Evolutionary conservation across 2,113 vertebrate genomes (phyloP), one percentile per base, ranked within the genome.

Genomic region (Tyto alba): DNA sequence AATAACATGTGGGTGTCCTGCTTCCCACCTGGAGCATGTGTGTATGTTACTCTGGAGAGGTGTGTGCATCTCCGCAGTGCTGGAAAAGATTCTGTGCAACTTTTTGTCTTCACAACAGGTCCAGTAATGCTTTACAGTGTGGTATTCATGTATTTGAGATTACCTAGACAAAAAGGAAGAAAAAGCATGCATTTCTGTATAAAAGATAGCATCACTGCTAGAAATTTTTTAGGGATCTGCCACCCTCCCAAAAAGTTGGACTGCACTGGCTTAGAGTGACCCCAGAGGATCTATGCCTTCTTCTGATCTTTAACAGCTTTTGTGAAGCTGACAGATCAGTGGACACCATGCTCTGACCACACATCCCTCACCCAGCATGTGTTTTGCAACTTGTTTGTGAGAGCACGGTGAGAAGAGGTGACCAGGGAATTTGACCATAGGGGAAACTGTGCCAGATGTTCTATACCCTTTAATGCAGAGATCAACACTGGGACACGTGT

Each of bases 351-450:
- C 20, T 77, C 43, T 85, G 56, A 55, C 40, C 22, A 10, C 12
- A 7, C 2, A 41, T 7, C 15, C 20, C 36, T 66, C 45, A 75
- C 17, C 6, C 50, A 55, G 20, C 4, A 4, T 5, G 4, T 0
- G 0, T 18, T 87, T 59, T 76, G 17, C 20, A 74, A 36, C 9
- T 9, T 0, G 0, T 52, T 12, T 62, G 10, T 60, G 57, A 78
- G 29, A 75, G 13, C 63, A 19, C 16, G 53, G 26, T n/a, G 52
- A 36, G 48, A 85, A 89, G 47, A 43, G 6, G 1, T 45, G 52
- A 45, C 27, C 4, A 9, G 13, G 25, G 38, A 57, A 48, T 71
- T 20, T 82, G 34, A 48, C 13, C 36, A 4, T 1, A 57, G 26
- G 12, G 38, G 20, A 89, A 50, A 38, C 20, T 16, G 8, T 47